Percentiles rank a stretch among this genome's conserved stretches.
These are phyloP conservation scores for Neomorphus geoffroyi DNA, from an alignment of 2,797 vertebrate genomes.

Conservation along the genomic window DNA sequence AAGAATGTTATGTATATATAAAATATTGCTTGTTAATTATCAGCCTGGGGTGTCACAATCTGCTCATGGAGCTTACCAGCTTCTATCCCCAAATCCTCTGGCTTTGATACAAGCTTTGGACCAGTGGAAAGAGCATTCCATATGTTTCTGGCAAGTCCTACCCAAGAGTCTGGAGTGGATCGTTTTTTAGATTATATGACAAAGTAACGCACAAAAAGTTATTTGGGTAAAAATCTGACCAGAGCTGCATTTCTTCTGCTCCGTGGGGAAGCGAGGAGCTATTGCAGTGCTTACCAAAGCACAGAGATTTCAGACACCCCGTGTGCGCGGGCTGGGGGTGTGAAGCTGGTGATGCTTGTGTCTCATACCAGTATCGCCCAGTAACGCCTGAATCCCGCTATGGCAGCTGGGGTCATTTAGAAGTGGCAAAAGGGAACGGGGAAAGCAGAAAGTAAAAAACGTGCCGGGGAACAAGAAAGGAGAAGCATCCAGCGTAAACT, in stretches of 20 bases:
- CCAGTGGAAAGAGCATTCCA: rapidly evolving
- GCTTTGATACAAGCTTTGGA: neutral
- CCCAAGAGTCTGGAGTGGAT: neutral
- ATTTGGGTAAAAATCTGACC: neutral
- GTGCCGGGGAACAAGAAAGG: rapidly evolving
- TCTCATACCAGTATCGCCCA: neutral
- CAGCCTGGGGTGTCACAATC: neutral
- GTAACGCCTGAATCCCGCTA: rapidly evolving
- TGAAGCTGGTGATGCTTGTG: rapidly evolving
- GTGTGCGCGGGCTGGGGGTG: rapidly evolving
- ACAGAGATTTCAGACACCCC: neutral
- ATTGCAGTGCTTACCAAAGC: rapidly evolving
- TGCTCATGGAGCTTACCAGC: neutral
- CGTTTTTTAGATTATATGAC: neutral
- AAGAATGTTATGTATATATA: neutral
- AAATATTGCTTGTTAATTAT: neutral
- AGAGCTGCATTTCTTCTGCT: neutral
- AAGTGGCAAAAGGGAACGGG: neutral
- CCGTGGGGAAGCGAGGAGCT: rapidly evolving
- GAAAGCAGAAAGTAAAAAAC: rapidly evolving
- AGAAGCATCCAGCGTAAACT: neutral
- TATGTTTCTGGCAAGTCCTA: neutral
- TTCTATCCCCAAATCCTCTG: neutral
- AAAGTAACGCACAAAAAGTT: neutral
- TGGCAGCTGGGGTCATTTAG: neutral